Evolutionary conservation across 2,113 vertebrate species (phyloP), one percentile per base, ranked within the genome.

Genomic region (Hylia prasina): DNA sequence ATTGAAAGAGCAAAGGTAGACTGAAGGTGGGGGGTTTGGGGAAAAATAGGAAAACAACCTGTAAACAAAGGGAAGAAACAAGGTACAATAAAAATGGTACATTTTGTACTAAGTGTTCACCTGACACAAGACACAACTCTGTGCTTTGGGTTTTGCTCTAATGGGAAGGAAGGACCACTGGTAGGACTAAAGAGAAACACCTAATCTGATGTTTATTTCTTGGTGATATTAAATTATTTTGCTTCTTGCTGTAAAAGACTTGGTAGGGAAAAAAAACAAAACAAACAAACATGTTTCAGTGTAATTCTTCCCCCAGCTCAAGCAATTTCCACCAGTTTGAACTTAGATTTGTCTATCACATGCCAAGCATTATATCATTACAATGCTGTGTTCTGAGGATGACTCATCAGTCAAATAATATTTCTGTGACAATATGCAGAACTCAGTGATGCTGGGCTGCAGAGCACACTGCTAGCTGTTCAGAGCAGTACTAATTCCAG

Each of bases 291-390:
- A 16, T 16, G 42, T 35, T 84, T 86, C 47, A 47, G 39, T 35
- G 39, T 23, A 60, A 65, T 45, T 85, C 25, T 64, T 57, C 9
- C 44, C 19, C 24, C 56, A 72, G 35, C 33, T 87, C 42, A 72
- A 84, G 40, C 31, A 44, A 64, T 63, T 90, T 79, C 63, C 19
- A 73, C 14, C 35, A 42, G 60, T 82, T 91, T 80, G 58, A 85
- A 48, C 76, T 79, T 45, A 25, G 23, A 85, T 80, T 80, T 80
- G 82, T 88, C 54, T 44, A 65, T 60, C 2, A 2, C 44, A 79
- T 56, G 40, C 45, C 82, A 76, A 90, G 50, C 31, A 76, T 69
- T 76, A 82, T 92, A 94, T 88, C 89, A 88, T 93, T 91, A 83
- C 83, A 94, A n/a, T 15, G 15, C 31, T 70, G 44, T 75, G 64